Conservation (phyloP, 2,888 invertebrate species). For the Melolontha melolontha region DNA sequence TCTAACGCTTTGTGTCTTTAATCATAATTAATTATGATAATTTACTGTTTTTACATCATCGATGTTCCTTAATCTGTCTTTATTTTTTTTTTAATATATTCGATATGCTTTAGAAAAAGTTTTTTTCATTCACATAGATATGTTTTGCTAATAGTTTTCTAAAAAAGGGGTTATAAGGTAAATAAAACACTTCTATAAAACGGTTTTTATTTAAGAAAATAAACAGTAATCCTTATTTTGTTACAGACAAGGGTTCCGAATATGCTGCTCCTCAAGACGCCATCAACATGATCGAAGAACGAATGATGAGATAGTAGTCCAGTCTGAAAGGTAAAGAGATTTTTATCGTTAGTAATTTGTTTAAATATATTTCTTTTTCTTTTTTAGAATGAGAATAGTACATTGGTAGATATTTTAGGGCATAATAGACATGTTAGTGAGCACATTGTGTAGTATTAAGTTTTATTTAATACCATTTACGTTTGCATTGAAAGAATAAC, state of each 20-base stretch:
- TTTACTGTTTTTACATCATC: too few relatives aligned
- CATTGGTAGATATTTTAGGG: neutral
- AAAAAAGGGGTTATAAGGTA: constrained; percentile 9
- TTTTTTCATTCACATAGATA: too few relatives aligned
- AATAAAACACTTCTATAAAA: constrained; percentile 26
- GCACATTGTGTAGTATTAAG: neutral
- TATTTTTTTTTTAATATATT: too few relatives aligned
- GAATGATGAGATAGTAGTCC: constrained; percentile 44
- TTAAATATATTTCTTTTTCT: neutral
- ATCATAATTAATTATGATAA: too few relatives aligned
- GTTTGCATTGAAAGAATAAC: too few relatives aligned
- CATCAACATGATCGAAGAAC: constrained; percentile 73
- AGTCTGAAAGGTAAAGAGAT: neutral
- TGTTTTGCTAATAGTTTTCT: constrained; percentile 1
- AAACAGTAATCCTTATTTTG: constrained; percentile 2
- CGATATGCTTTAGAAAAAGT: too few relatives aligned
- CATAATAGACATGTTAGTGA: constrained; percentile 24
- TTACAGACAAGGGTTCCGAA: constrained; percentile 58
- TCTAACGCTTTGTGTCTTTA: too few relatives aligned
- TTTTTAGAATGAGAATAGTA: neutral
- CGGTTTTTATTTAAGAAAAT: constrained; percentile 14
- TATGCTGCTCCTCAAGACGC: constrained; percentile 78
- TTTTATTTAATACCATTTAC: constrained; percentile 12
- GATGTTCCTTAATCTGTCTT: too few relatives aligned
- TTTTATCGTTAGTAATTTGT: neutral